These are phyloP conservation scores for Squalus acanthias DNA, from an alignment of 2,797 vertebrate species.

Conservation along the genomic window DNA sequence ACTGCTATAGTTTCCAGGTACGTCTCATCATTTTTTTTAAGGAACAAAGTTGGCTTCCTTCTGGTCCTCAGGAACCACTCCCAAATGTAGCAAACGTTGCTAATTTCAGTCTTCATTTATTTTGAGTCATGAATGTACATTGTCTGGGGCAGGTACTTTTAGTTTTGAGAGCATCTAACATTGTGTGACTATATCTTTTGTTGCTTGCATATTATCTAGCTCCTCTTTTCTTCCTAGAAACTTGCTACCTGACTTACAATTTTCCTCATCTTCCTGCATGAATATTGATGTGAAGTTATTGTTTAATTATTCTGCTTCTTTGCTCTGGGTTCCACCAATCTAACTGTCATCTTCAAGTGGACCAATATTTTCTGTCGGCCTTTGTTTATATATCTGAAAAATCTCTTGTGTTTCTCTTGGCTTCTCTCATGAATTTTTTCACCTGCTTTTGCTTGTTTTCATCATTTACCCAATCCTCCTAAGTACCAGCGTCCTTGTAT, in stretches of 20 bases:
- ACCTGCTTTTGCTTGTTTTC: not conserved
- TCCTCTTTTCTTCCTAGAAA: not conserved
- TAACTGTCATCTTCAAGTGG: not conserved
- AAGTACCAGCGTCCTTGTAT: not conserved
- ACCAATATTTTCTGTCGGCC: not conserved
- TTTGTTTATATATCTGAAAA: not conserved
- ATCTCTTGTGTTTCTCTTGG: not conserved
- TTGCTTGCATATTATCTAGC: not conserved
- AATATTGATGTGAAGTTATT: not conserved
- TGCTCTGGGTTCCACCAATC: not conserved
- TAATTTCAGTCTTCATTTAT: not conserved
- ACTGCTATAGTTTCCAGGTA: not conserved
- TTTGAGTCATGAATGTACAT: not conserved
- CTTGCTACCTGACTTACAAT: not conserved
- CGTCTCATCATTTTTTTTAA: not conserved
- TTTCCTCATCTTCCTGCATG: not conserved
- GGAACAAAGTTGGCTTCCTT: not conserved
- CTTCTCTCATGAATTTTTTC: not conserved
- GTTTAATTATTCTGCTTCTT: not conserved
- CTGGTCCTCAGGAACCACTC: not conserved
- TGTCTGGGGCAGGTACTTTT: not conserved
- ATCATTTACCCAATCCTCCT: not conserved
- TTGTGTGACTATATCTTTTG: not conserved
- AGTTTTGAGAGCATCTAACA: not conserved
- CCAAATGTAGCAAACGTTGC: not conserved